Evolutionary conservation across 2,888 invertebrate genomes (phyloP).

Genomic region (Ptilodon capucinus): DNA sequence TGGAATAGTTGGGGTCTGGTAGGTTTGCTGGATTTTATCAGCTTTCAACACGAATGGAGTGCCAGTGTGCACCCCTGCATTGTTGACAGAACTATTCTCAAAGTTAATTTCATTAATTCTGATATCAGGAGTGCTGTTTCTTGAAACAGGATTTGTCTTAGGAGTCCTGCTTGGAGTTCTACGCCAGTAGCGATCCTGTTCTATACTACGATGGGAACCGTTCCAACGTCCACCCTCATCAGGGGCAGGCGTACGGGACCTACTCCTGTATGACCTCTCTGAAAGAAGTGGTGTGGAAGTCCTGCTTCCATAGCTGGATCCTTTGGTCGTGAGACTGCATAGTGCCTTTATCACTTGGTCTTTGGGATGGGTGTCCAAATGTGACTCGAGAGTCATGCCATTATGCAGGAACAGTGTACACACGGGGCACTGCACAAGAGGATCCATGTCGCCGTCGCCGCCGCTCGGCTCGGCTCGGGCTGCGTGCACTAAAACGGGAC

Average conservation of each 20-base stretch:
- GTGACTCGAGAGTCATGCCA: slow-evolving; percentile 91
- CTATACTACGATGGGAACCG: slow-evolving; percentile 51
- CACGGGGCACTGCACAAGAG: slow-evolving; percentile 88
- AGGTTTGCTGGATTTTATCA: slow-evolving; percentile 64
- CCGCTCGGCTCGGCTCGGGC: slow-evolving; percentile 6
- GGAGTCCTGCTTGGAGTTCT: slow-evolving; percentile 65
- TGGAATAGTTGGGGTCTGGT: slow-evolving; percentile 41
- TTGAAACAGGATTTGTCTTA: slow-evolving; percentile 51
- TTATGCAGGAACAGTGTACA: slow-evolving; percentile 92
- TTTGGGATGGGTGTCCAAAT: slow-evolving; percentile 93
- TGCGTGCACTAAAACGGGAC: slow-evolving; percentile 21
- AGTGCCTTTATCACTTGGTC: slow-evolving; percentile 94
- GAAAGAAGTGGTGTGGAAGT: slow-evolving; percentile 67
- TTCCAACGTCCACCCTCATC: slow-evolving; percentile 65
- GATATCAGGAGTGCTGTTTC: slow-evolving; percentile 60
- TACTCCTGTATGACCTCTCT: slow-evolving; percentile 68
- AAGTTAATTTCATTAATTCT: slow-evolving; percentile 59
- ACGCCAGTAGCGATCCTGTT: slow-evolving; percentile 71
- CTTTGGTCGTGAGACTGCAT: slow-evolving; percentile 74
- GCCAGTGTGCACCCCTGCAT: slow-evolving; percentile 45
- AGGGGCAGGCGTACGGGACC: slow-evolving; percentile 64
- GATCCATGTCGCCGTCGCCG: slow-evolving; percentile 64
- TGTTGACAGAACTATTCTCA: slow-evolving; percentile 52
- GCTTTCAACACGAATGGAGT: slow-evolving; percentile 54
- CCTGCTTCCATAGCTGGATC: slow-evolving; percentile 64